These are phyloP conservation scores for Dioctria linearis DNA, from an alignment of 2,888 invertebrate species.

Conservation along the genomic window DNA sequence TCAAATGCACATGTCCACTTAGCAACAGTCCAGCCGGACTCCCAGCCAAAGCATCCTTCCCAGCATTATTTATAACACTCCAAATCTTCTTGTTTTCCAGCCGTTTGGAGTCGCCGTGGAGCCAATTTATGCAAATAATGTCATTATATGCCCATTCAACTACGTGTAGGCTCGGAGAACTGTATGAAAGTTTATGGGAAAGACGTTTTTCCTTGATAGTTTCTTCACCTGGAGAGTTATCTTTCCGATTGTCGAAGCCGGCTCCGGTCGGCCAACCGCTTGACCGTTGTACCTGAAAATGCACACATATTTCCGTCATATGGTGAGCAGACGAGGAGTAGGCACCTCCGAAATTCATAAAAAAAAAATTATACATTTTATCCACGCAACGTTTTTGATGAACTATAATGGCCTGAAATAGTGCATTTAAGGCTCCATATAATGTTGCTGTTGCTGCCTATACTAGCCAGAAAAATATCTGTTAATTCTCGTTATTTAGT, in stretches of 20 bases:
- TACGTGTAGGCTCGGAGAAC: slow-evolving; percentile 60
- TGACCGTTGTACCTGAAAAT: neutral
- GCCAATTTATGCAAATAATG: slow-evolving; percentile 57
- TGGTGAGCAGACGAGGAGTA: neutral
- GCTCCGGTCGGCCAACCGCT: slow-evolving; percentile 6
- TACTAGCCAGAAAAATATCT: neutral
- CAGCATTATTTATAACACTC: slow-evolving; percentile 24
- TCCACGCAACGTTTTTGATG: too few relatives aligned
- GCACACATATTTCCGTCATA: neutral
- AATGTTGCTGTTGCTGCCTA: neutral
- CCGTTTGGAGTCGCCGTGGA: slow-evolving; percentile 59
- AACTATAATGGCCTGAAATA: neutral
- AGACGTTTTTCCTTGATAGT: slow-evolving; percentile 61
- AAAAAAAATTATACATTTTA: neutral
- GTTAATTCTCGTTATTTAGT: slow-evolving; percentile 1
- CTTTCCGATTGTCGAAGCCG: slow-evolving; percentile 14
- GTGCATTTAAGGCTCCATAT: neutral
- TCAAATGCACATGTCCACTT: slow-evolving; percentile 16
- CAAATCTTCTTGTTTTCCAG: slow-evolving; percentile 27
- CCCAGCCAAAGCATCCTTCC: slow-evolving; percentile 16
- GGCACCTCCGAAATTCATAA: neutral
- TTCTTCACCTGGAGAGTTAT: slow-evolving; percentile 58
- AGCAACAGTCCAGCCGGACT: slow-evolving; percentile 27
- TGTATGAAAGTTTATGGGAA: slow-evolving; percentile 58
- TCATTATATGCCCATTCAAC: slow-evolving; percentile 56